These are phyloP conservation scores for Hypena proboscidalis DNA, from an alignment of 2,888 invertebrate genomes.

Conservation along the genomic window DNA sequence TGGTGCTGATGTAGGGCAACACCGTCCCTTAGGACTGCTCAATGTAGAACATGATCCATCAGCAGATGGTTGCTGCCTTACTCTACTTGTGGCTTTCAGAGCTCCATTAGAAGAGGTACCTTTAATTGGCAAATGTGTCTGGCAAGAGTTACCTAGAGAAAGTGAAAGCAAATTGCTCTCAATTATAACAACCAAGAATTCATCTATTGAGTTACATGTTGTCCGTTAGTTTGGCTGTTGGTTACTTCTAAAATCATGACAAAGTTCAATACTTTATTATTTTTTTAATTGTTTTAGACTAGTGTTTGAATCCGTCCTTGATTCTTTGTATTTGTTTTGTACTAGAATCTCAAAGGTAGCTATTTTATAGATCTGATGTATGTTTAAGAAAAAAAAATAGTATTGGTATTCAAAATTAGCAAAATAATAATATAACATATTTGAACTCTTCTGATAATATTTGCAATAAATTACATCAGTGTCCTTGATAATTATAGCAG, in stretches of 20 bases:
- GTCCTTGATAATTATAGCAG: no score
- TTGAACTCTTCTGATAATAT: no score
- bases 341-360: not conserved
- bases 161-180: constrained; percentile 88
- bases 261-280: constrained; percentile 25
- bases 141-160: constrained; percentile 92
- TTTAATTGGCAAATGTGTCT: constrained; percentile 94
- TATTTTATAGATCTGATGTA: constrained; percentile 18
- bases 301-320: constrained; percentile 32
- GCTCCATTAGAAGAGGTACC: constrained; percentile 94
- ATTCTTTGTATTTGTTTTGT: constrained; percentile 8
- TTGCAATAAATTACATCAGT: no score
- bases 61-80: constrained; percentile 92
- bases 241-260: constrained; percentile 8
- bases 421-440: no score
- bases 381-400: no score
- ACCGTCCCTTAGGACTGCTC: constrained; percentile 92
- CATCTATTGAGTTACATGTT: constrained; percentile 92
- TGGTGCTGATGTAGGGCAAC: constrained; percentile 93
- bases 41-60: constrained; percentile 88
- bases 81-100: constrained; percentile 93
- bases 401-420: no score
- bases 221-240: constrained; percentile 88
- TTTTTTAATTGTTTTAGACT: constrained; percentile 6
- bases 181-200: constrained; percentile 89